Percentiles rank a stretch among this genome's conserved stretches.
phyloP scores from a whole-genome alignment of 2,797 vertebrate genomes.

The Crenichthys baileyi region DNA sequence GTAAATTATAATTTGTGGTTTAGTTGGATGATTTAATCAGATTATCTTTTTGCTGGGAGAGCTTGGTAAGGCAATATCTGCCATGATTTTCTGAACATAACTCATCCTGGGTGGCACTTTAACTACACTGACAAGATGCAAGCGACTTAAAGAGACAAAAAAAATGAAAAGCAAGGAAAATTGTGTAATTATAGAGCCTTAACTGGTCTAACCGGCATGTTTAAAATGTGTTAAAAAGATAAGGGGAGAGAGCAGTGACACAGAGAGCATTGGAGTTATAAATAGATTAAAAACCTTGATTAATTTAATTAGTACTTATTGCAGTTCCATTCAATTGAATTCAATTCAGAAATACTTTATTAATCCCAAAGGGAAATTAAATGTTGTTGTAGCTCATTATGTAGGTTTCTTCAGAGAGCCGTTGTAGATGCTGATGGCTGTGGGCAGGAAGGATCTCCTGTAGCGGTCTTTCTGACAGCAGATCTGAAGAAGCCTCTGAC shows the following conservation, averaged over 20 bases:
- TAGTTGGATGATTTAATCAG: background rate
- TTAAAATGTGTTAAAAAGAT: background rate
- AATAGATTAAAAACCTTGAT: background rate
- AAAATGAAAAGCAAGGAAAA: background rate
- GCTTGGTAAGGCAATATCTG: background rate
- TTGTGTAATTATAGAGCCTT: background rate
- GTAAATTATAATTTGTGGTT: constrained; percentile 14
- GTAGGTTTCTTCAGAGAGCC: no score
- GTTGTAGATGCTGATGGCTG: no score
- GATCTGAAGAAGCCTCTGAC: no score
- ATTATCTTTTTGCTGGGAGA: background rate
- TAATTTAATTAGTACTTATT: background rate
- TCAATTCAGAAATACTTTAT: no score
- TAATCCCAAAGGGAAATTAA: no score
- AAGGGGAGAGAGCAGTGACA: constrained; percentile 1
- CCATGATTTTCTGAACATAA: background rate
- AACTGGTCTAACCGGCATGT: background rate
- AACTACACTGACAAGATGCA: background rate
- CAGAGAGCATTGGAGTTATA: background rate
- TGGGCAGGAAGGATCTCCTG: no score
- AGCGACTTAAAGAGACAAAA: background rate
- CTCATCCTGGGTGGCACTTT: background rate
- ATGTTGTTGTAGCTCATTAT: no score
- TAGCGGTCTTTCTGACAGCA: no score
- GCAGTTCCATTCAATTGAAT: no score